A percentile compares a stretch with the other conserved stretches of the same genome.
Evolutionary conservation across 2,888 invertebrate genomes (phyloP).

Genomic region (Augiades crinisus): DNA sequence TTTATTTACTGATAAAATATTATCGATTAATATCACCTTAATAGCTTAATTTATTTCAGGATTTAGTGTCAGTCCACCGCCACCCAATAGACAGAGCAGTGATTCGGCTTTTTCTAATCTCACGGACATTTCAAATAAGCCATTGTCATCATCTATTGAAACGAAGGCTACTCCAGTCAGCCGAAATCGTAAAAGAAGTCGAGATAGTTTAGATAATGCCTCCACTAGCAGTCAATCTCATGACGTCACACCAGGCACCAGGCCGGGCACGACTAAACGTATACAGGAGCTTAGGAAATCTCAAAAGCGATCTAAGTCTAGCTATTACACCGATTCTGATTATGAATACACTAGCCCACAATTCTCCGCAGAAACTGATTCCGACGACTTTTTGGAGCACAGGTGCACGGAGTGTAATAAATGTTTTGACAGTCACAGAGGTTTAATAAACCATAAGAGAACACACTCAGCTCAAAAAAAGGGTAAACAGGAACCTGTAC

Average conservation of each 20-base stretch:
- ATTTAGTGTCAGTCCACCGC: slow-evolving; percentile 58
- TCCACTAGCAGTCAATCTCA: slow-evolving; percentile 56
- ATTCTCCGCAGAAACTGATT: slow-evolving; percentile 61
- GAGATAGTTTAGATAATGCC: slow-evolving; percentile 55
- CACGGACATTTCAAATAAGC: slow-evolving; percentile 62
- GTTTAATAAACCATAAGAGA: slow-evolving; percentile 48
- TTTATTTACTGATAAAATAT: too few relatives aligned
- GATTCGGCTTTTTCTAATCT: slow-evolving; percentile 73
- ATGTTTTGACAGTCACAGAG: slow-evolving; percentile 44
- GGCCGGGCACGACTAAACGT: slow-evolving; percentile 54
- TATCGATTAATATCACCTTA: not conserved
- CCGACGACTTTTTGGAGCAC: slow-evolving; percentile 58
- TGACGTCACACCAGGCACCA: slow-evolving; percentile 38
- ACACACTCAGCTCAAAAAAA: slow-evolving; percentile 41
- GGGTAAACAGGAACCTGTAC: slow-evolving; percentile 10
- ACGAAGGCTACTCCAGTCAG: slow-evolving; percentile 46
- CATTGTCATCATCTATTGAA: slow-evolving; percentile 48
- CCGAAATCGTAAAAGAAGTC: slow-evolving; percentile 58
- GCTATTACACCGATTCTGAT: slow-evolving; percentile 51
- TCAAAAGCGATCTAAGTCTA: slow-evolving; percentile 45
- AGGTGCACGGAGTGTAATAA: slow-evolving; percentile 57
- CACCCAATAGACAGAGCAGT: slow-evolving; percentile 68
- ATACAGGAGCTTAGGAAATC: slow-evolving; percentile 47
- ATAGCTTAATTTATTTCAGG: slow-evolving; percentile 44
- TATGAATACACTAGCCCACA: slow-evolving; percentile 57